Base-by-base conservation (phyloP, 2,888 invertebrate genomes). In the Microctonus brassicae region DNA sequence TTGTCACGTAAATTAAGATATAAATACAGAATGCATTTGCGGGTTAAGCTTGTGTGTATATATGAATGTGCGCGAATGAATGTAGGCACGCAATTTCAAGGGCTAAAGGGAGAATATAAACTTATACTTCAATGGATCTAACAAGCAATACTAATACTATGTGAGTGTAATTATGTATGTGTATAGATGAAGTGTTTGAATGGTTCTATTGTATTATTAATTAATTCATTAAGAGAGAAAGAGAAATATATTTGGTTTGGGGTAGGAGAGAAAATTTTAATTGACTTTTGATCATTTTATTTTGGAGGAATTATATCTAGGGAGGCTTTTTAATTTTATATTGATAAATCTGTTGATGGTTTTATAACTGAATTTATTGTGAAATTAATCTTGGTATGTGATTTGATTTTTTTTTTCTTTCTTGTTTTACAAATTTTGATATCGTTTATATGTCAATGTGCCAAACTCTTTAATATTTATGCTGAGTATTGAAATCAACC, bases 1-100 rank as follows among this genome's bases (percentile, higher is more conserved):
- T 76, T 76, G 76, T 78, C 75, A 72, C 75, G 76, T 74, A 76
- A 78, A 75, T 78, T 77, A 76, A 79, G 76, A 79, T 78, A 74
- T 76, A 77, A 73, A 75, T 73, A 73, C 72, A 47, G 58, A 73
- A 34, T 61, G 29, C 33, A 52, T 26, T 10, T 42, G n/a, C 58
- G 65, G 42, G 62, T 17, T 62, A 26, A 7, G 13, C 29, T 47
- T 20, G 47, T 39, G 42, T 20, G 26, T 13, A 36, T 22, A 24
- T 24, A 42, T 11, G 47, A 26, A 24, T 13, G 22, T 24, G 29
- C 52, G 22, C 22, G 3, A 34, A 64, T 20, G 24, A 24, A 61
- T 22, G 1, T 9, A 29, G n/a, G 17, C 11, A 17, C 33, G 17
- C 11, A 33, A n/a, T 7, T 29, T 26, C 39, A 39, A 39, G 39